Base-by-base conservation (phyloP, 2,888 invertebrate genomes). In the Linyphia triangularis region DNA sequence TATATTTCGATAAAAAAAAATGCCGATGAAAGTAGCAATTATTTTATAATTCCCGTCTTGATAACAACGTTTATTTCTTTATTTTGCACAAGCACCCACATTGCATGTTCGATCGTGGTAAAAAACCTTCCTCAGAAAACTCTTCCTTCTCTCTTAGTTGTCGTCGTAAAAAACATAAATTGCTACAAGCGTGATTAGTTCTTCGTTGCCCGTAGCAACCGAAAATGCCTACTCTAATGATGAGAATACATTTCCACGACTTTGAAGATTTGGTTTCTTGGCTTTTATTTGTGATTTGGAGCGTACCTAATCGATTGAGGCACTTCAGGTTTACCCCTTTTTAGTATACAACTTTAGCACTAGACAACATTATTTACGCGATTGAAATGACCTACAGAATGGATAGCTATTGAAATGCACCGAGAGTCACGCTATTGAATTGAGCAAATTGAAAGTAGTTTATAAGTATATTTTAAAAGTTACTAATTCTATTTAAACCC, bases 81-180 rank as follows among this genome's bases (percentile, higher is more conserved):
- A n/a, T n/a, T n/a, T n/a, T n/a, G n/a, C n/a, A n/a, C n/a, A n/a
- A n/a, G n/a, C n/a, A n/a, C n/a, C n/a, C n/a, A n/a, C n/a, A n/a
- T n/a, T n/a, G n/a, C n/a, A n/a, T n/a, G n/a, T n/a, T n/a, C n/a
- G n/a, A n/a, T n/a, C n/a, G n/a, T n/a, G n/a, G n/a, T n/a, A n/a
- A n/a, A n/a, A n/a, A n/a, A n/a, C n/a, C n/a, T n/a, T n/a, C n/a
- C n/a, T n/a, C n/a, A 61, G 61, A 1, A 22, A 33, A 65, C 28
- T 83, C 69, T 65, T 40, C 67, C 75, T 85, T 75, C 40, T 28
- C 59, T 57, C 26, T 28, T 57, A 33, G 67, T 37, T 79, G 78
- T 78, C 61, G 73, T 77, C 81, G 43, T 88, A 88, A 77, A 73
- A 83, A 77, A 70, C 82, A 88, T 82, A 88, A 88, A 88, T 83